These are phyloP conservation scores for Elmis aenea DNA, from an alignment of 2,888 invertebrate genomes.

Conservation along the genomic window DNA sequence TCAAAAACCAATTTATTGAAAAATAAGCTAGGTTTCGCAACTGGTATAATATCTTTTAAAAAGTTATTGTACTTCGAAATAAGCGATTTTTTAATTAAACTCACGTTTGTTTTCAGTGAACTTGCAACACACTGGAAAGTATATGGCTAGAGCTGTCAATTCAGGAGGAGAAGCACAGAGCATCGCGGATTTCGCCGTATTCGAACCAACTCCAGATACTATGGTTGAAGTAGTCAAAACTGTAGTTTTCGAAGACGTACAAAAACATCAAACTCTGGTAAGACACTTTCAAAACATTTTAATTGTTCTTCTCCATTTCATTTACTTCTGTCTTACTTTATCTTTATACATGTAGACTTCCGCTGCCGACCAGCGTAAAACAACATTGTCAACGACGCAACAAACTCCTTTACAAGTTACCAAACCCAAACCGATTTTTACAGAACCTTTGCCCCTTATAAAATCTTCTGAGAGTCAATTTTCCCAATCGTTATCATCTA, in stretches of 20 bases:
- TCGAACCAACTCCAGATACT: conserved; percentile 63
- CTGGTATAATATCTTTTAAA: too few species aligned
- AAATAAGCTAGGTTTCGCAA: too few species aligned
- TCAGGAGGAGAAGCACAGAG: conserved; percentile 78
- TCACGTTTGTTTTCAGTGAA: conserved; percentile 46
- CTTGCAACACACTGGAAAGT: conserved; percentile 67
- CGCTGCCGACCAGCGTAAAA: conserved; percentile 26
- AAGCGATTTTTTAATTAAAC: too few species aligned
- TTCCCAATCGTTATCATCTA: conserved; percentile 33
- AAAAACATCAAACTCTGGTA: conserved; percentile 47
- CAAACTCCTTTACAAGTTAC: conserved; percentile 20
- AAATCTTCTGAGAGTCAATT: conserved; percentile 29
- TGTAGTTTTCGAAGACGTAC: conserved; percentile 56
- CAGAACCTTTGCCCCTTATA: conserved; percentile 12
- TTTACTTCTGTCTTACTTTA: conserved; percentile 8
- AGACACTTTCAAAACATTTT: too few species aligned
- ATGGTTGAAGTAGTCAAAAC: conserved; percentile 65
- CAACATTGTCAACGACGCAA: conserved; percentile 22
- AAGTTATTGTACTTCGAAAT: background rate
- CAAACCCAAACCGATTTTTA: conserved; percentile 21
- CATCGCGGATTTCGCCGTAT: conserved; percentile 71
- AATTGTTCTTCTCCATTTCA: too few species aligned
- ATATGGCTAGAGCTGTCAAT: conserved; percentile 69
- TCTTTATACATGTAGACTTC: conserved; percentile 21
- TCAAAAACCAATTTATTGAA: too few species aligned